Base-by-base conservation (phyloP, 2,888 invertebrate species). In the Dicycla oo region DNA sequence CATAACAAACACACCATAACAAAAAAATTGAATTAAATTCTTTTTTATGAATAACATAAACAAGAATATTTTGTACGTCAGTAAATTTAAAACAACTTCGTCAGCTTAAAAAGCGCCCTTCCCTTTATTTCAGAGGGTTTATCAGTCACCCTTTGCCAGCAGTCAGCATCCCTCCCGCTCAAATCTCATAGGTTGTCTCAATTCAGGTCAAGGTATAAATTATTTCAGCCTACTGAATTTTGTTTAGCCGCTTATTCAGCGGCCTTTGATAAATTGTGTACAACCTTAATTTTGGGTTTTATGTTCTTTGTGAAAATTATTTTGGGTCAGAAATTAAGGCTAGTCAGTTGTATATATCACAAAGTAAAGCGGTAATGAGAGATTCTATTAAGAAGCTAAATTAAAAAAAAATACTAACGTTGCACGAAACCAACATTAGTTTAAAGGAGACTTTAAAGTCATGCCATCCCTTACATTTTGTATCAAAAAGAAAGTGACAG, bases 121-220 rank as follows among this genome's bases (percentile, higher is more conserved):
- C 49, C 40, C 54, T 43, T 65, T 62, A 56, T 69, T 53, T 0
- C 61, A 20, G 6, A 20, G 30, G 53, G 61, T 51, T 82, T 75
- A 82, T 75, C 69, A 68, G 64, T 69, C 82, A 75, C 56, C 69
- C 30, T 73, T 60, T 58, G 53, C 62, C 8, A 40, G 45, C 11
- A 72, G 61, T 82, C 75, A 79, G 79, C 72, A 38, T 47, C 65
- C 45, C 40, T 58, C 45, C 62, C 18, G 26, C 64, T 23, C 54
- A 66, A 76, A 65, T 73, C 64, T 57, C 54, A 40, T 69, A 47
- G 15, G 61, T 69, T 62, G 34, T 57, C 34, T 43, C 43, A 11
- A n/a, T 20, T 34, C 30, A 62, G 63, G 64, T 73, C 64, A 67
- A 63, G 40, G 54, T 49, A 63, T 47, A 54, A 78, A 69, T 78